Evolutionary conservation across 2,888 invertebrate species (phyloP).

Genomic region (Lithosia quadra): DNA sequence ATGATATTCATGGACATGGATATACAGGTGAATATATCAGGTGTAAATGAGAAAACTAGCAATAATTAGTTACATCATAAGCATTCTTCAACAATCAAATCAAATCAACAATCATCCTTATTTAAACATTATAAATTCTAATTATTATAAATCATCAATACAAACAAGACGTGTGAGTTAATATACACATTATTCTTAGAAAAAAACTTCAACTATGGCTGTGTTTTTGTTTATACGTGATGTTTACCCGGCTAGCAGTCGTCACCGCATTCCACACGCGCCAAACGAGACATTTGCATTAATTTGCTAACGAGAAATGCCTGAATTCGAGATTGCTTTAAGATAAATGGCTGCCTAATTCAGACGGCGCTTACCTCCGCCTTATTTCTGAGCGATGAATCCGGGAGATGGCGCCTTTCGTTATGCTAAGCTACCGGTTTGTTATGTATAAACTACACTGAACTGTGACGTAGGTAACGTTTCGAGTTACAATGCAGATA

Average conservation of each 20-base stretch:
- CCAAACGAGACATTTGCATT: slow-evolving; percentile 68
- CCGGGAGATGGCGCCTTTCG: slow-evolving; percentile 60
- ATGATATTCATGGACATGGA: neutral
- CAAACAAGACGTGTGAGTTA: slow-evolving; percentile 15
- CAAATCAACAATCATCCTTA: slow-evolving; percentile 18
- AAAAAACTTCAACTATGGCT: slow-evolving; percentile 39
- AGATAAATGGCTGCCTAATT: slow-evolving; percentile 69
- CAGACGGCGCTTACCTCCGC: slow-evolving; percentile 68
- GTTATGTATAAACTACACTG: slow-evolving; percentile 31
- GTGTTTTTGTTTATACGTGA: slow-evolving; percentile 65
- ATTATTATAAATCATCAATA: slow-evolving; percentile 17
- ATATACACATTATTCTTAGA: slow-evolving; percentile 35
- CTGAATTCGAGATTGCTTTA: slow-evolving; percentile 65
- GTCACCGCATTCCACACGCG: slow-evolving; percentile 68
- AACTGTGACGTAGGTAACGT: slow-evolving; percentile 39
- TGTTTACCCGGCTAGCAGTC: slow-evolving; percentile 54
- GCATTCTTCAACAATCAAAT: slow-evolving; percentile 14
- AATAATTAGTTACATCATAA: slow-evolving; percentile 14
- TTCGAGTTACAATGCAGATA: slow-evolving; percentile 17
- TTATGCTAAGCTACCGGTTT: slow-evolving; percentile 40
- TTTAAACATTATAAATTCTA: slow-evolving; percentile 8
- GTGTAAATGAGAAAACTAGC: neutral
- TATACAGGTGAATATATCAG: neutral
- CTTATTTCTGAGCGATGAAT: slow-evolving; percentile 61
- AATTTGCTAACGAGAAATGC: slow-evolving; percentile 70